Percentiles rank a stretch among this genome's conserved stretches.
Conservation (phyloP, 2,888 invertebrate genomes). For the Xanthostigma xanthostigma region DNA sequence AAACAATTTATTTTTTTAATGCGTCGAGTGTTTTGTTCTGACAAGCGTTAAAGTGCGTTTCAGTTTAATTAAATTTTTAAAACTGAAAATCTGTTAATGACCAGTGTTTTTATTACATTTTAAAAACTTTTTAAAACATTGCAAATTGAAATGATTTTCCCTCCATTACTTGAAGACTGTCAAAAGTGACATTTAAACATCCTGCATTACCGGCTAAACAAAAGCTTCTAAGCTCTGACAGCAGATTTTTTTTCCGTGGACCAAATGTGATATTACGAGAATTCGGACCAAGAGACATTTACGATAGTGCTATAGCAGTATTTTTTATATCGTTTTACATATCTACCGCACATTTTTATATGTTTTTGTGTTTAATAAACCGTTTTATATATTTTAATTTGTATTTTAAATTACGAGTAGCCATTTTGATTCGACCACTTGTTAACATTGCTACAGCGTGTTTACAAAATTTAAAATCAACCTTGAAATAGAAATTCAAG, state of each 20-base stretch:
- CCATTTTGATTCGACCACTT: constrained; percentile 31
- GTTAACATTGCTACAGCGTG: constrained; percentile 22
- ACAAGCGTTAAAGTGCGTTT: no score
- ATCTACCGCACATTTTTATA: not conserved
- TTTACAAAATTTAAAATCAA: constrained; percentile 10
- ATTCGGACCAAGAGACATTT: constrained; percentile 26
- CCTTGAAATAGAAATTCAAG: not conserved
- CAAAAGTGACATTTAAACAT: no score
- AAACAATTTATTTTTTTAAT: no score
- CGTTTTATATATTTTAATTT: not conserved
- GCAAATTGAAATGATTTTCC: no score
- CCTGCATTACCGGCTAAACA: no score
- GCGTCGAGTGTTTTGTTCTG: no score
- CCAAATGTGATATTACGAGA: constrained; percentile 26
- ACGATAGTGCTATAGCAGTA: constrained; percentile 25
- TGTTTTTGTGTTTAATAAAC: no score
- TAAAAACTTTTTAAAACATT: no score
- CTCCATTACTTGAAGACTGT: no score
- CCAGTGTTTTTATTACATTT: no score
- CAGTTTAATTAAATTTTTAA: no score
- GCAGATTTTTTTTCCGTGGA: constrained; percentile 28
- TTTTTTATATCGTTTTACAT: constrained; percentile 26
- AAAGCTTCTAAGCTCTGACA: constrained; percentile 19
- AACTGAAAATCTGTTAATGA: no score
- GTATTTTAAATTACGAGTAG: constrained; percentile 14